Conservation (phyloP, 2,113 vertebrate genomes). For the Pandion haliaetus region DNA sequence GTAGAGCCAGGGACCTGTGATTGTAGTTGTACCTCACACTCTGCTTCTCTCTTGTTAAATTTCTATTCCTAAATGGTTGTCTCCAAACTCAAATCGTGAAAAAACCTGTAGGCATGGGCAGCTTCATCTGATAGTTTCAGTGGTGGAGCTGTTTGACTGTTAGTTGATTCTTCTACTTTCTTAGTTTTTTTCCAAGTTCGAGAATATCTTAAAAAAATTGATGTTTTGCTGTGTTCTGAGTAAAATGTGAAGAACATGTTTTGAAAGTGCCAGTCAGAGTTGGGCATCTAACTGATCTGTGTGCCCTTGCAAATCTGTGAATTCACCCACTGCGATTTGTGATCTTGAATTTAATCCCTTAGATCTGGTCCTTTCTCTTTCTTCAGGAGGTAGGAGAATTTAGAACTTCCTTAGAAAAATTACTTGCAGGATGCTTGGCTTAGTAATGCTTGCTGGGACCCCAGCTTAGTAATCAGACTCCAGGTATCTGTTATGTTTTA, state of each 20-base stretch:
- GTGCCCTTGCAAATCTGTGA: not conserved
- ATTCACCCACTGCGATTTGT: accelerated
- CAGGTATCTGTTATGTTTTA: not conserved
- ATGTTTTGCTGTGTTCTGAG: not conserved
- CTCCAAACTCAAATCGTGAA: not conserved
- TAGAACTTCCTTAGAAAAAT: not conserved
- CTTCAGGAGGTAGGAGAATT: not conserved
- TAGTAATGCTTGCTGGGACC: not conserved
- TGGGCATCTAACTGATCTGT: not conserved
- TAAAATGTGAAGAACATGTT: not conserved
- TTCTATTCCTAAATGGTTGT: not conserved
- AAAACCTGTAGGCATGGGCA: not conserved
- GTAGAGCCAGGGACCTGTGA: not conserved
- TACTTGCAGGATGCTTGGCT: not conserved
- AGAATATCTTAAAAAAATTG: not conserved
- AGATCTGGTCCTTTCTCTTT: not conserved
- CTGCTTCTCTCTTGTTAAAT: not conserved
- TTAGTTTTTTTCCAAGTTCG: not conserved
- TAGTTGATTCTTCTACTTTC: not conserved
- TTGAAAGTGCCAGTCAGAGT: not conserved
- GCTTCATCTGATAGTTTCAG: not conserved
- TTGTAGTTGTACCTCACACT: not conserved
- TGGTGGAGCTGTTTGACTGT: not conserved
- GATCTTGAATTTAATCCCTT: not conserved
- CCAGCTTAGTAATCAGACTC: not conserved